These are phyloP conservation scores for Drosophila bipectinata DNA, from an alignment of 1,140 invertebrate species.

Conservation along the genomic window DNA sequence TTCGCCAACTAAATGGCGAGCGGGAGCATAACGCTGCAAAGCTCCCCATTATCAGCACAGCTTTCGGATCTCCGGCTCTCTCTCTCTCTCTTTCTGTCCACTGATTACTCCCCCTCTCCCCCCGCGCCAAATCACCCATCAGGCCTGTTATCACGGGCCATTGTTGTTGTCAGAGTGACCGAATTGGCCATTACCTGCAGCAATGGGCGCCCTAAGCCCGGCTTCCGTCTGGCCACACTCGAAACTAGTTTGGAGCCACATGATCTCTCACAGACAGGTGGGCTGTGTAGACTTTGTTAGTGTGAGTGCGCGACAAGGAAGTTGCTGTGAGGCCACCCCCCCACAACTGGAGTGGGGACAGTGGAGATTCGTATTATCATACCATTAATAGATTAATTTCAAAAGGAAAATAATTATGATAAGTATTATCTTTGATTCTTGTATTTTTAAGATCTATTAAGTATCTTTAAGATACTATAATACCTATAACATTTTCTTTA, in stretches of 20 bases:
- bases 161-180: constrained; percentile 62
- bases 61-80: constrained; percentile 42
- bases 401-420: not conserved
- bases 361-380: not conserved
- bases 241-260: constrained; percentile 67
- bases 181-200: constrained; percentile 45
- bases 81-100: constrained; percentile 21
- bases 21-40: constrained; percentile 37
- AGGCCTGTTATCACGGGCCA: constrained; percentile 58
- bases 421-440: not conserved
- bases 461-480: not conserved
- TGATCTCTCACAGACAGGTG: constrained; percentile 44
- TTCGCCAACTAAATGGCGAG: constrained; percentile 71
- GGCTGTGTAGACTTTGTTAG: constrained; percentile 12
- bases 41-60: constrained; percentile 70
- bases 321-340: constrained; percentile 23
- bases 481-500: not conserved
- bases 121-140: constrained; percentile 11
- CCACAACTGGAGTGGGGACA: constrained; percentile 12
- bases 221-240: constrained; percentile 41
- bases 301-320: constrained; percentile 54
- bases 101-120: not conserved
- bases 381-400: not conserved
- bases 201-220: constrained; percentile 15
- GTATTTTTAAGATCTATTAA: not conserved